Evolutionary conservation across 2,888 invertebrate genomes (phyloP).

Genomic region (Gonocerus acuteangulatus): DNA sequence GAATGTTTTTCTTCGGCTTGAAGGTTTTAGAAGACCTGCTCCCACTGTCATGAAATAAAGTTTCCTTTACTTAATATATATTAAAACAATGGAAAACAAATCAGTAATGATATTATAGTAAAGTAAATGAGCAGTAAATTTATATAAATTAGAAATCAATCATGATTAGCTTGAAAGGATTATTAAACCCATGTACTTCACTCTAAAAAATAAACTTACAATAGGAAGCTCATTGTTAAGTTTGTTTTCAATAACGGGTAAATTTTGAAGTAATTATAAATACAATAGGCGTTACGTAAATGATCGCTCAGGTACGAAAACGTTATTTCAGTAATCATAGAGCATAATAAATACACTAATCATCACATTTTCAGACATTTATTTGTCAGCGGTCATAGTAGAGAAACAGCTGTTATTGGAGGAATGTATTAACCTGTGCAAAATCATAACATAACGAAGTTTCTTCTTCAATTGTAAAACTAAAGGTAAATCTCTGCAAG

Average conservation of each 20-base stretch:
- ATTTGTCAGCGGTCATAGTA: slow-evolving; percentile 33
- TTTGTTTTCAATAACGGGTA: not conserved
- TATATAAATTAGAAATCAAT: too few relatives aligned
- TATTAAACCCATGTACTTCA: too few relatives aligned
- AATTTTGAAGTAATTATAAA: too few relatives aligned
- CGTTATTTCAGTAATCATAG: too few relatives aligned
- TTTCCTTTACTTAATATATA: not conserved
- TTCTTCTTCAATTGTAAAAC: too few relatives aligned
- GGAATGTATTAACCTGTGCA: not conserved
- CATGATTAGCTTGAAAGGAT: too few relatives aligned
- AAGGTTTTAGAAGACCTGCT: slow-evolving; percentile 93
- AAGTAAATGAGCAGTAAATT: too few relatives aligned
- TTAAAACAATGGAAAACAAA: not conserved
- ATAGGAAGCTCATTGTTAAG: slow-evolving; percentile 36
- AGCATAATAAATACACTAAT: slow-evolving; percentile 3
- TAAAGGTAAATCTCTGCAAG: too few relatives aligned
- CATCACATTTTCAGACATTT: slow-evolving; percentile 17
- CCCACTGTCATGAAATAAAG: slow-evolving; percentile 52
- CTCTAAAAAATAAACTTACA: slow-evolving; percentile 33
- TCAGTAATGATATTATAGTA: not conserved
- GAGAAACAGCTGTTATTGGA: slow-evolving; percentile 18
- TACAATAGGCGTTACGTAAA: too few relatives aligned
- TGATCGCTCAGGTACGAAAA: too few relatives aligned
- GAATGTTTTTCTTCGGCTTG: slow-evolving; percentile 97
- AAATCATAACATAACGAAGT: not conserved